phyloP scores from a whole-genome alignment of 1,140 invertebrate genomes.

The Choristoneura fumiferana region DNA sequence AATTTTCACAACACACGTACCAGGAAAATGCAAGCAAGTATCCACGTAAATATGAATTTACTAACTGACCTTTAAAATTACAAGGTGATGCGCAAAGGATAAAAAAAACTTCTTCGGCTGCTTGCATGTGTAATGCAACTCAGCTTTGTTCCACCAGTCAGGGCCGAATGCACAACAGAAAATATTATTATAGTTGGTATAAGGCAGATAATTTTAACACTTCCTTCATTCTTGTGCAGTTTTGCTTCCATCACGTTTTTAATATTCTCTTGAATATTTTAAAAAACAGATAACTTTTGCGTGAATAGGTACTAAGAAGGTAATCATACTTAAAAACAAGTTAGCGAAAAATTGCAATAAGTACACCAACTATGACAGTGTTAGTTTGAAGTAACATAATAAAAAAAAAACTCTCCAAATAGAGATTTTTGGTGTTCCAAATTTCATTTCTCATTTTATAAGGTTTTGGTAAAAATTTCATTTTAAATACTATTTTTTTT shows the following conservation, averaged over 20 bases:
- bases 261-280: neutral
- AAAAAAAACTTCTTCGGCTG: constrained; percentile 14
- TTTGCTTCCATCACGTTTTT: neutral
- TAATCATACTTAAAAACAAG: too few species aligned
- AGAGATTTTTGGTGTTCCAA: too few species aligned
- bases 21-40: neutral
- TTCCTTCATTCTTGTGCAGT: constrained; percentile 9
- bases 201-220: constrained; percentile 2
- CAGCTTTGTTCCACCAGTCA: constrained; percentile 15
- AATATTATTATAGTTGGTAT: neutral
- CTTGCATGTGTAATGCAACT: constrained; percentile 15
- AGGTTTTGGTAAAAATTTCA: too few species aligned
- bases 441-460: too few species aligned
- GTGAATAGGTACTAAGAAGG: too few species aligned
- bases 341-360: too few species aligned
- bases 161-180: constrained; percentile 11
- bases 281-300: too few species aligned
- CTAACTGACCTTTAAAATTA: constrained; percentile 39
- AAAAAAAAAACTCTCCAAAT: too few species aligned
- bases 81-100: constrained; percentile 38
- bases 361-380: too few species aligned
- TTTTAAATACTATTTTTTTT: too few species aligned
- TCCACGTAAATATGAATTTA: constrained; percentile 28
- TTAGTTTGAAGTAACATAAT: too few species aligned
- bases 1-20: neutral